Percentiles rank a stretch among this genome's conserved stretches.
These are phyloP conservation scores for Paracentrotus lividus DNA, from an alignment of 53 echinoderm and acorn worm species.

Conservation along the genomic window DNA sequence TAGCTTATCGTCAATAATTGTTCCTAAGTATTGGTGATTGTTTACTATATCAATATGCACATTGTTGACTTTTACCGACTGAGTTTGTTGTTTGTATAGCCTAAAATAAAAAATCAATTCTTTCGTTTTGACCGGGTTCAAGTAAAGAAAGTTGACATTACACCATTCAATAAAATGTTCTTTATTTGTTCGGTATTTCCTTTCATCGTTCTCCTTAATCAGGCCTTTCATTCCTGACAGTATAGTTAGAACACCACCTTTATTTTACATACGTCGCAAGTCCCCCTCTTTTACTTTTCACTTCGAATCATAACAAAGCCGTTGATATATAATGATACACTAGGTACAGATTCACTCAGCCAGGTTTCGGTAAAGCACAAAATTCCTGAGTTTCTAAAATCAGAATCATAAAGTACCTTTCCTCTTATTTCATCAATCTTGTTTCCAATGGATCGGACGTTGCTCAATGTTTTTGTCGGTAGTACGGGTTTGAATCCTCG, in stretches of 20 bases:
- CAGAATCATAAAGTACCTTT: not conserved
- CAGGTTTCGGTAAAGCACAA: constrained; percentile 62
- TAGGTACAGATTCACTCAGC: constrained; percentile 32
- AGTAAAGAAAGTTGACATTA: no score
- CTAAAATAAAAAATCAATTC: no score
- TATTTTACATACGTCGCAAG: constrained; percentile 25
- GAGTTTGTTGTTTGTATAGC: no score
- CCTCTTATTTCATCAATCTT: constrained; percentile 4
- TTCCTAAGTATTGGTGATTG: no score
- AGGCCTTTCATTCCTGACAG: no score
- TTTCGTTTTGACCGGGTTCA: no score
- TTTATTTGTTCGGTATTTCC: no score
- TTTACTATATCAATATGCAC: no score
- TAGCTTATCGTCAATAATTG: no score
- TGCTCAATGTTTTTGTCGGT: not conserved
- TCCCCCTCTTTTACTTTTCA: constrained; percentile 50
- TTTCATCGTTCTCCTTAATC: no score
- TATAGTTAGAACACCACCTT: constrained; percentile 21
- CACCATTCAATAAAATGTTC: no score
- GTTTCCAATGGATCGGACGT: not conserved
- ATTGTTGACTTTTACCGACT: no score
- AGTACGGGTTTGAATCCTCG: not conserved
- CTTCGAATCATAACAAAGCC: constrained; percentile 61
- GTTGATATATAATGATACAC: constrained; percentile 31
- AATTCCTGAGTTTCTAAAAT: constrained; percentile 43